Evolutionary conservation across 2,888 invertebrate genomes (phyloP), one percentile per base, ranked within the genome.

Genomic region (Poecilobothrus nobilitatus): DNA sequence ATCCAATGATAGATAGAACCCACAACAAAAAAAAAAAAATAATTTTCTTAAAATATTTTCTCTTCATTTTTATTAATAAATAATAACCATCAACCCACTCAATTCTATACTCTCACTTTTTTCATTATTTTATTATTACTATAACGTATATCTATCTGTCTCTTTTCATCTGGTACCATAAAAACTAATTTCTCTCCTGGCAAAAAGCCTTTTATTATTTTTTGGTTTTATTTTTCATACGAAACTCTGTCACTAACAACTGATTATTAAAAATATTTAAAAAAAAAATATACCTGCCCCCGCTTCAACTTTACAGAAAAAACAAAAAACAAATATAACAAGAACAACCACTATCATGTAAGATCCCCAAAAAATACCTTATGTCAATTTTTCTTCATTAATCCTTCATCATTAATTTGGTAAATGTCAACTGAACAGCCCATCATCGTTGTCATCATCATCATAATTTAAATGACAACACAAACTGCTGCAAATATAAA

Each of bases 361-460:
- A 27, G 27, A 27, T 27, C 27, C 27, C 27, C 2, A 27, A 6
- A 53, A 53, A 18, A n/a, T 53, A 53, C 53, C 53, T 53, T 53
- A 12, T 18, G 53, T 53, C 53, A 53, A 53, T 53, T 53, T 53
- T 53, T 53, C 18, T 53, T 53, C 53, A 53, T 53, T 53, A 53
- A 53, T 53, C 53, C 53, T 53, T 53, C 53, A 53, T 53, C 53
- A 53, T 53, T 53, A 53, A 53, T 53, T 53, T 53, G 53, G n/a
- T 53, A 53, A 53, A 53, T 53, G 53, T 53, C 53, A 53, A 53
- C 18, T 12, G 12, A 53, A 53, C 53, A 53, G 53, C 15, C 53
- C 53, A 53, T 53, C 53, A 53, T 53, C 53, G 53, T 53, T 18
- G 53, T 18, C 37, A 37, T 27, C 53, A 53, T 53, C 53, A 53